phyloP scores from a whole-genome alignment of 2,888 invertebrate species.

The Archips xylosteana region DNA sequence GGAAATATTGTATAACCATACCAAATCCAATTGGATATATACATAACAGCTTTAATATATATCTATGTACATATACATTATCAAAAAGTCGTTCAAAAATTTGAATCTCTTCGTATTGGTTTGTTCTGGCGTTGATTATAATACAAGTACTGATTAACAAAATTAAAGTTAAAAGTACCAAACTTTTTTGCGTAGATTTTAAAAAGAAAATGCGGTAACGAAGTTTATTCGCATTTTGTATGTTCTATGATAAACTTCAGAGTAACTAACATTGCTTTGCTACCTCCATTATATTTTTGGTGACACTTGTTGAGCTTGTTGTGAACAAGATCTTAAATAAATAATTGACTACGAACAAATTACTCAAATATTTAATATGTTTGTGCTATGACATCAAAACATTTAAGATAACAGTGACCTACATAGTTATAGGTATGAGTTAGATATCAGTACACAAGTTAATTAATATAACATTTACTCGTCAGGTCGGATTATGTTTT shows the following conservation, averaged over 20 bases:
- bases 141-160: not conserved
- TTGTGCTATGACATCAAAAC: conserved; percentile 5
- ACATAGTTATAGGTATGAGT: not conserved
- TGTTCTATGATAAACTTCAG: not conserved
- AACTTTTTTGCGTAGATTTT: not conserved
- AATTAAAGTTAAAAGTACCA: not conserved
- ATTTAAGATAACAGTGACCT: not conserved
- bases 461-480: not conserved
- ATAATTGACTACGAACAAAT: not conserved
- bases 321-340: not conserved
- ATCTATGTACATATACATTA: conserved; percentile 29
- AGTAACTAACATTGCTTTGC: conserved; percentile 24
- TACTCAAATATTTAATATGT: not conserved
- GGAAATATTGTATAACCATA: conserved; percentile 48
- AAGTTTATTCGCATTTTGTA: not conserved
- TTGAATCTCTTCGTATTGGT: conserved; percentile 47
- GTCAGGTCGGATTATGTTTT: not conserved
- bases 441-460: not conserved
- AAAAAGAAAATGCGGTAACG: conserved; percentile 12
- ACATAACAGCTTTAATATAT: conserved; percentile 35
- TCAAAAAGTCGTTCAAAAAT: conserved; percentile 28
- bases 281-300: not conserved
- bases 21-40: conserved; percentile 30
- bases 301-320: not conserved
- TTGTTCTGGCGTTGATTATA: not conserved